Percentiles rank a stretch among this genome's conserved stretches.
Conservation (phyloP, 2,113 vertebrate genomes). For the Halcyon malimbica region DNA sequence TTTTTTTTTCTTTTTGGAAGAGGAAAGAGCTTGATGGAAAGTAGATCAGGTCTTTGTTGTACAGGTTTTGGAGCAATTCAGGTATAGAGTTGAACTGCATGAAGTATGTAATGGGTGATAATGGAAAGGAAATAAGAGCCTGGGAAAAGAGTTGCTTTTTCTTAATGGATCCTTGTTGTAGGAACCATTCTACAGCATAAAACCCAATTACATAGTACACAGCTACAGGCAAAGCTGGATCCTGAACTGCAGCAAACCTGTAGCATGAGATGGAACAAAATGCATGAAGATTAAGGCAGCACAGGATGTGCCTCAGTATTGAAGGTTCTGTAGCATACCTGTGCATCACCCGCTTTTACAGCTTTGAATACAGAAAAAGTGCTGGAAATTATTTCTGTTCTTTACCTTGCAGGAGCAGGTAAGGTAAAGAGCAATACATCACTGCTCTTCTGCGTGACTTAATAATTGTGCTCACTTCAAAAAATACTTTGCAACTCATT, state of each 20-base stretch:
- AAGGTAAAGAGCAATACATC: not conserved
- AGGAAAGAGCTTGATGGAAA: not conserved
- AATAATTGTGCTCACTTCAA: not conserved
- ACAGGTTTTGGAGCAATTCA: not conserved
- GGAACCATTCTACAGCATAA: not conserved
- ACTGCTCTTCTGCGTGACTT: not conserved
- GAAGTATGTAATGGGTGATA: not conserved
- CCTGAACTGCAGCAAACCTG: not conserved
- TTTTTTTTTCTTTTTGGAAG: not conserved
- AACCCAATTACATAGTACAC: rapidly evolving
- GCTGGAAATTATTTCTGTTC: not conserved
- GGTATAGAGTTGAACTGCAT: not conserved
- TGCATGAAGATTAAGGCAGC: not conserved
- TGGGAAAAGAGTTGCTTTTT: not conserved
- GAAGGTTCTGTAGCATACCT: not conserved
- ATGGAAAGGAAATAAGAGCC: not conserved
- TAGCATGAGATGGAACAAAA: not conserved
- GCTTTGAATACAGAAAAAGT: not conserved
- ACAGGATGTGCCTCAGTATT: not conserved
- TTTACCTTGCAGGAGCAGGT: not conserved
- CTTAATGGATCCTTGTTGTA: not conserved
- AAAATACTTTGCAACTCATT: not conserved
- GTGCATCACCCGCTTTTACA: not conserved
- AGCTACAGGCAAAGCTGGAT: not conserved
- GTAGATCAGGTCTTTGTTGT: not conserved